Percentiles rank a stretch among this genome's conserved stretches.
phyloP scores from a whole-genome alignment of 2,888 invertebrate genomes.

The Idaea biselata region DNA sequence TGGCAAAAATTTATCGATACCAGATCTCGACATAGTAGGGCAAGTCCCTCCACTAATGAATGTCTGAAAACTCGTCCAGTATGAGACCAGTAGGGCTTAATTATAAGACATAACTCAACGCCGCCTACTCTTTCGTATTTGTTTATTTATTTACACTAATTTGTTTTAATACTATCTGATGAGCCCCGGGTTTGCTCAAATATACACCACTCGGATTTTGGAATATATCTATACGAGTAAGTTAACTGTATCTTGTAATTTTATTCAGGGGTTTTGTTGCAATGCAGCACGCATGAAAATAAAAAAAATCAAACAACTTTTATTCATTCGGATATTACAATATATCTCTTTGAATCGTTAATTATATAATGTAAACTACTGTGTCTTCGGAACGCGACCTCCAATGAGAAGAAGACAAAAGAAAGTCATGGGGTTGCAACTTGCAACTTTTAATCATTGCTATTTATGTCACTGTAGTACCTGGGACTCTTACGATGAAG shows the following conservation, averaged over 20 bases:
- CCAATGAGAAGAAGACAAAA: too few species aligned
- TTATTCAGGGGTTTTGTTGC: too few species aligned
- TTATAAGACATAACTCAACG: slow-evolving; percentile 70
- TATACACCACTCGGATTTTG: slow-evolving; percentile 4
- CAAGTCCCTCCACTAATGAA: slow-evolving; percentile 16
- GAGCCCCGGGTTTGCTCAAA: slow-evolving; percentile 22
- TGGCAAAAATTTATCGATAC: neutral
- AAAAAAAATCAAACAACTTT: too few species aligned
- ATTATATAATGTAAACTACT: too few species aligned
- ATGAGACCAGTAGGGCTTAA: slow-evolving; percentile 57
- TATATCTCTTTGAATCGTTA: too few species aligned
- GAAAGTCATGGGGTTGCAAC: too few species aligned
- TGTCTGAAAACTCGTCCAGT: slow-evolving; percentile 37
- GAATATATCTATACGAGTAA: neutral
- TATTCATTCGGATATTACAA: too few species aligned
- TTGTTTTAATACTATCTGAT: slow-evolving; percentile 69
- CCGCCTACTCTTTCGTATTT: slow-evolving; percentile 41
- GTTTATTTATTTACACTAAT: slow-evolving; percentile 63
- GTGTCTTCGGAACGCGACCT: too few species aligned
- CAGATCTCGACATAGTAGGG: slow-evolving; percentile 21
- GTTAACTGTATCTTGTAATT: neutral
- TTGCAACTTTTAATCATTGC: too few species aligned
- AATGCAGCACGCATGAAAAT: too few species aligned
- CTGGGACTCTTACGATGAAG: neutral
- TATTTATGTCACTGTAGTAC: neutral